phyloP scores from a whole-genome alignment of 2,888 invertebrate genomes.

The Pharmacophagus antenor region DNA sequence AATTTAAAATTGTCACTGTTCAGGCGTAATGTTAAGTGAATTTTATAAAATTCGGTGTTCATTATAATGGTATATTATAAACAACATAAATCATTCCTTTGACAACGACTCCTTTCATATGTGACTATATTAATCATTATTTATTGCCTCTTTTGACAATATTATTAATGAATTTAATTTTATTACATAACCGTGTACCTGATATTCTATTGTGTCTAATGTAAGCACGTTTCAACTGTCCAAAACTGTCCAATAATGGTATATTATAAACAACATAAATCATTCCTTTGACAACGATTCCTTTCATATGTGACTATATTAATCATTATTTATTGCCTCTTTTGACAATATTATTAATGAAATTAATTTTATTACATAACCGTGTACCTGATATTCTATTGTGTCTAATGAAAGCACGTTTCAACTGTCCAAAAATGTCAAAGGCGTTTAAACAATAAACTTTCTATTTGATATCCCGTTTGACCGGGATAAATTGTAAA shows the following conservation, averaged over 20 bases:
- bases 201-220: too few species aligned
- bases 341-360: not conserved
- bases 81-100: not conserved
- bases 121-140: not conserved
- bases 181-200: too few species aligned
- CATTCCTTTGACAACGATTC: not conserved
- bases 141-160: not conserved
- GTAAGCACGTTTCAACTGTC: too few species aligned
- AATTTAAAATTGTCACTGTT: not conserved
- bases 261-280: not conserved
- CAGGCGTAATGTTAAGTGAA: not conserved
- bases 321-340: not conserved
- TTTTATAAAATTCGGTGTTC: not conserved
- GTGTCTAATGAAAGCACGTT: not conserved
- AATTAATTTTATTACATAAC: not conserved
- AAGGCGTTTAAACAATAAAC: too few species aligned
- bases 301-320: not conserved
- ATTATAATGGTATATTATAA: not conserved
- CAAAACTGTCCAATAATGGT: too few species aligned
- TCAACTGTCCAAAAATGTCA: not conserved
- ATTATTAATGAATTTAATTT: not conserved
- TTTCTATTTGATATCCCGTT: too few species aligned
- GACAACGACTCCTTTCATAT: not conserved
- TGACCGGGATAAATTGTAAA: too few species aligned
- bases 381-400: not conserved